These are phyloP conservation scores for Phytoseiulus persimilis DNA, from an alignment of 2,888 invertebrate species.

Conservation along the genomic window DNA sequence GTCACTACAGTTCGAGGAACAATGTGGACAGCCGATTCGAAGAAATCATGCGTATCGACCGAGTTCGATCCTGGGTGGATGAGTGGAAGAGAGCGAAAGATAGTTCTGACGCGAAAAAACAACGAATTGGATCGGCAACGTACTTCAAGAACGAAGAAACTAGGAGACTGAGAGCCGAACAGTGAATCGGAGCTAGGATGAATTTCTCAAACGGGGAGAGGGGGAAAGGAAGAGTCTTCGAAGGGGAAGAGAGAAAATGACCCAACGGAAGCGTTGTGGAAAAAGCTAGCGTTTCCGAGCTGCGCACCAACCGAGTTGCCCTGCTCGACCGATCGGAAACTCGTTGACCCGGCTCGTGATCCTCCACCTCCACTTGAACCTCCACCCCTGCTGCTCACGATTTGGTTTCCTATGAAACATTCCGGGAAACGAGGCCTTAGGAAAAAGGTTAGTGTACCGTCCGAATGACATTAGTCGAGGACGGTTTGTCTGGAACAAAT, in stretches of 20 bases:
- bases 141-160: too few species aligned
- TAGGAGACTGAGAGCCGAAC: too few species aligned
- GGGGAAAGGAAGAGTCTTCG: neutral
- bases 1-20: neutral
- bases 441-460: conserved; percentile 17
- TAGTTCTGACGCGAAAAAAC: too few species aligned
- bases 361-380: neutral
- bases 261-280: too few species aligned
- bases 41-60: neutral
- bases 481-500: conserved; percentile 38
- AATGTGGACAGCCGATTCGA: neutral
- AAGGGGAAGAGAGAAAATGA: too few species aligned
- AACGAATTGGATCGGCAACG: too few species aligned
- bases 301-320: neutral
- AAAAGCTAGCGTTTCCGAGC: too few species aligned
- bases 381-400: neutral
- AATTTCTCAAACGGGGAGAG: neutral
- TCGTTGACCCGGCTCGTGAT: neutral
- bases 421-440: conserved; percentile 21
- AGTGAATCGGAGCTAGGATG: neutral
- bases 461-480: neutral
- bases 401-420: neutral
- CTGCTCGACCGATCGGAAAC: neutral
- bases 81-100: too few species aligned
- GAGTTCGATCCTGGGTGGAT: neutral